phyloP scores from a whole-genome alignment of 1,140 invertebrate species.

The Drosophila parvula region DNA sequence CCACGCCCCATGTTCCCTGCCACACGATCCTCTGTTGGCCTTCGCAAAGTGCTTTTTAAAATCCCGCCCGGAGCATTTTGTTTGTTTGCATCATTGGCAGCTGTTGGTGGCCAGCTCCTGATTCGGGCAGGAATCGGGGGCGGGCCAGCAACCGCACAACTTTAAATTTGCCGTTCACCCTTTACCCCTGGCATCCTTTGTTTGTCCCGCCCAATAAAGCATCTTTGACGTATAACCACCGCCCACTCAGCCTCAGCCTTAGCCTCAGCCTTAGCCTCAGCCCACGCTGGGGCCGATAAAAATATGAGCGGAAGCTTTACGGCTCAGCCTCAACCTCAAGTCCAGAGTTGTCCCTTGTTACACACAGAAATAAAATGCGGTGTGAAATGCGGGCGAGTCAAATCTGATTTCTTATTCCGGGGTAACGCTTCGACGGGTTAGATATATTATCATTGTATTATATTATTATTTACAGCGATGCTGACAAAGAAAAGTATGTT shows the following conservation, averaged over 20 bases:
- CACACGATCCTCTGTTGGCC: slow-evolving; percentile 53
- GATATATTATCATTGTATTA: not conserved
- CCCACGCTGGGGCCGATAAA: slow-evolving; percentile 45
- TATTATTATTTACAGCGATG: not conserved
- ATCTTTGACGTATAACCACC: slow-evolving; percentile 71
- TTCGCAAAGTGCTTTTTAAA: slow-evolving; percentile 80
- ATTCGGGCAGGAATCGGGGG: slow-evolving; percentile 14
- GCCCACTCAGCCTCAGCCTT: slow-evolving; percentile 10
- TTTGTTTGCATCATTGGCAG: slow-evolving; percentile 71
- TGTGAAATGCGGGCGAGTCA: not conserved
- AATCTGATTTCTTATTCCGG: not conserved
- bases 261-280: not conserved
- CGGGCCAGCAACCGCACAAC: slow-evolving; percentile 69
- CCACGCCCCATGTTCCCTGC: not conserved
- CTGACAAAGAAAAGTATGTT: not conserved
- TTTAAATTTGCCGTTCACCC: slow-evolving; percentile 67
- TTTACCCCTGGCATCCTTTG: slow-evolving; percentile 40
- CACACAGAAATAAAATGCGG: slow-evolving; percentile 20
- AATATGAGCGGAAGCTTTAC: slow-evolving; percentile 62
- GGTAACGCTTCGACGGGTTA: not conserved
- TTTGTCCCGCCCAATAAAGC: slow-evolving; percentile 79
- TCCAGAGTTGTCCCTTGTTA: slow-evolving; percentile 11
- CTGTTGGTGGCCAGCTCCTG: slow-evolving; percentile 52
- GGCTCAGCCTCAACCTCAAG: slow-evolving; percentile 38
- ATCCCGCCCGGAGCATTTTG: slow-evolving; percentile 69